Percentiles rank a stretch among this genome's conserved stretches.
Conservation (phyloP, 2,113 vertebrate genomes). For the Choloepus hoffmanni region DNA sequence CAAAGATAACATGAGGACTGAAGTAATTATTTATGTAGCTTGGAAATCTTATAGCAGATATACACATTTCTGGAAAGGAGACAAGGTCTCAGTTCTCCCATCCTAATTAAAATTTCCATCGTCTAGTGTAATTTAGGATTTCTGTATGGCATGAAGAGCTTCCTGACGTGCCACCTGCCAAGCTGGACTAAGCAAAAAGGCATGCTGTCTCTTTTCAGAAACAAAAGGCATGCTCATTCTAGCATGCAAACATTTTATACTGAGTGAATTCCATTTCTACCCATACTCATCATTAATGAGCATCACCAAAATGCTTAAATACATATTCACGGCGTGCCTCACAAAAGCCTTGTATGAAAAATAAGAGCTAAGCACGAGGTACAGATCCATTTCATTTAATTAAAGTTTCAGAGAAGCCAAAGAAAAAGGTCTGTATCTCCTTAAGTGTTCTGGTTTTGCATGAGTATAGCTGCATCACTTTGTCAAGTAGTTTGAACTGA, state of each 20-base stretch:
- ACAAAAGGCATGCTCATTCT: slow-evolving; percentile 65
- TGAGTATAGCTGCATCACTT: neutral
- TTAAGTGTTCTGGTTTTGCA: slow-evolving; percentile 54
- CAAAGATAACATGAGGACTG: neutral
- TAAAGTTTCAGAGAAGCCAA: slow-evolving; percentile 65
- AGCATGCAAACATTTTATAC: slow-evolving; percentile 76
- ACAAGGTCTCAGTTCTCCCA: slow-evolving; percentile 14
- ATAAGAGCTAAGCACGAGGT: slow-evolving; percentile 35
- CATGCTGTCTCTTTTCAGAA: slow-evolving; percentile 57
- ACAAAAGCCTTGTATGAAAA: slow-evolving; percentile 57
- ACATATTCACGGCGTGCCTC: slow-evolving; percentile 60
- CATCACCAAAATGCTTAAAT: slow-evolving; percentile 55
- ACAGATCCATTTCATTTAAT: slow-evolving; percentile 74
- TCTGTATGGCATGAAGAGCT: neutral
- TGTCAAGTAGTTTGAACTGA: slow-evolving; percentile 61
- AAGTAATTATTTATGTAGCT: slow-evolving; percentile 35
- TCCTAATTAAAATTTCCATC: slow-evolving; percentile 63
- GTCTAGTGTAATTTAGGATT: slow-evolving; percentile 64
- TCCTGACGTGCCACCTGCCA: slow-evolving; percentile 62
- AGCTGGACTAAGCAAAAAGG: slow-evolving; percentile 65
- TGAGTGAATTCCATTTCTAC: slow-evolving; percentile 57
- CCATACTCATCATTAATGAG: slow-evolving; percentile 51
- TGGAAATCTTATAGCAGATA: neutral
- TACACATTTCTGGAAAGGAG: slow-evolving; percentile 25
- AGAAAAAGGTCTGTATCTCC: slow-evolving; percentile 52